A percentile compares a stretch with the other conserved stretches of the same genome.
Conservation (phyloP, 1,140 invertebrate genomes). For the Anastrepha ludens region DNA sequence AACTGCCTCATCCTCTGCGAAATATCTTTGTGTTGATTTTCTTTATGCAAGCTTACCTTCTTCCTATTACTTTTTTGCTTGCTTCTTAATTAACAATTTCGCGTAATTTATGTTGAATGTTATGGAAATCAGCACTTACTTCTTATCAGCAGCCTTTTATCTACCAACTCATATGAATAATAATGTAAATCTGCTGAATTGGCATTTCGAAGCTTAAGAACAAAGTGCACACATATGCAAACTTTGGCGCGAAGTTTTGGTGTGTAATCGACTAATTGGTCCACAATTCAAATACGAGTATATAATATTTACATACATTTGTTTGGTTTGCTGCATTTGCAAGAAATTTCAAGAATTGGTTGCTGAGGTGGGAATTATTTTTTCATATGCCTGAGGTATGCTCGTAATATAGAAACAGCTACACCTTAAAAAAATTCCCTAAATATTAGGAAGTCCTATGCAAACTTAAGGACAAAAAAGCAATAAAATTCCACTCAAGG, state of each 20-base stretch:
- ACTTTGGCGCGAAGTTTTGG: not conserved
- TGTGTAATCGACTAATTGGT: conserved; percentile 34
- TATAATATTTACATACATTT: not conserved
- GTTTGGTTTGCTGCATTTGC: not conserved
- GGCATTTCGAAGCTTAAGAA: not conserved
- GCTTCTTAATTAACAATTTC: not conserved
- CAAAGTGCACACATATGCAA: not conserved
- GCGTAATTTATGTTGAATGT: not conserved
- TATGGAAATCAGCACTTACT: not conserved
- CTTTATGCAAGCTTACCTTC: not conserved
- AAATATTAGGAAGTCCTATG: too few species aligned
- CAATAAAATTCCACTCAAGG: too few species aligned
- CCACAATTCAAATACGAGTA: not conserved
- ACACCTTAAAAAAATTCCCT: too few species aligned
- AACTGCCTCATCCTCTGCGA: not conserved
- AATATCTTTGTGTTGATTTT: too few species aligned
- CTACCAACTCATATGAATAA: conserved; percentile 2
- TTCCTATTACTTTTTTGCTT: not conserved
- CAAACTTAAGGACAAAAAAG: too few species aligned
- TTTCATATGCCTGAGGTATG: too few species aligned
- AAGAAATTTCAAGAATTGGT: conserved; percentile 27
- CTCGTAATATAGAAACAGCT: too few species aligned
- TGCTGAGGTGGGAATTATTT: not conserved
- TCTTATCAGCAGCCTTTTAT: not conserved
- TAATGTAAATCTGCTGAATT: not conserved